A percentile compares a stretch with the other conserved stretches of the same genome.
Conservation (phyloP, 2,888 invertebrate genomes). For the Laothoe populi region DNA sequence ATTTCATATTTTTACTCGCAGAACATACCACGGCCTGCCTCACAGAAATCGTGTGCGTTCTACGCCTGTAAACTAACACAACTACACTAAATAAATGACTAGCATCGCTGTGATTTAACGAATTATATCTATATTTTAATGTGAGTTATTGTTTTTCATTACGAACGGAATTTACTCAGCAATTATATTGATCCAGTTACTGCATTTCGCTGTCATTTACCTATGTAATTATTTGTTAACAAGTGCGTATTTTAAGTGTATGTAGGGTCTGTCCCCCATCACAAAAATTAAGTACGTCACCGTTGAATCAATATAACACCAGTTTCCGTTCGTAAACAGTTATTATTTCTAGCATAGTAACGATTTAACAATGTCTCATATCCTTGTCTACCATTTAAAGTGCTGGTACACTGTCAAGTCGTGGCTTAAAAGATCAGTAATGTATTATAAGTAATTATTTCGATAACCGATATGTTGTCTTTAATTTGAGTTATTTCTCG, state of each 20-base stretch:
- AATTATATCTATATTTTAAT: constrained; percentile 21
- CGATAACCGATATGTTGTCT: constrained; percentile 5
- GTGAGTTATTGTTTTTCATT: constrained; percentile 20
- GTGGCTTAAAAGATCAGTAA: constrained; percentile 10
- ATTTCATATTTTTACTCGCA: not conserved
- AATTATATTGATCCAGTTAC: constrained; percentile 17
- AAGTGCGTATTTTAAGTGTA: not conserved
- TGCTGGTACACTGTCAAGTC: constrained; percentile 20
- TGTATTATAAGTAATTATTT: not conserved
- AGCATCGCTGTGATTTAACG: constrained; percentile 48
- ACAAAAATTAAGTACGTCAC: constrained; percentile 4
- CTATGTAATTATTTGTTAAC: not conserved
- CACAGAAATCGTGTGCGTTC: constrained; percentile 52
- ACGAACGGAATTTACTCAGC: constrained; percentile 13
- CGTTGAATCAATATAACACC: constrained; percentile 14
- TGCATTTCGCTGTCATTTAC: not conserved
- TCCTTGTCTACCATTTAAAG: constrained; percentile 24
- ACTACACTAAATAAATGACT: constrained; percentile 50
- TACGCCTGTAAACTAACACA: constrained; percentile 49
- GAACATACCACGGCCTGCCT: constrained; percentile 36
- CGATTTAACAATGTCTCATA: constrained; percentile 30
- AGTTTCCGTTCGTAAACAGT: not conserved
- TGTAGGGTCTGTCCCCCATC: constrained; percentile 1
- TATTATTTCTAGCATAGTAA: constrained; percentile 24
- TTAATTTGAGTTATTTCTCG: no score